These are phyloP conservation scores for Andrena chrysosceles DNA, from an alignment of 2,888 invertebrate species.

Conservation along the genomic window DNA sequence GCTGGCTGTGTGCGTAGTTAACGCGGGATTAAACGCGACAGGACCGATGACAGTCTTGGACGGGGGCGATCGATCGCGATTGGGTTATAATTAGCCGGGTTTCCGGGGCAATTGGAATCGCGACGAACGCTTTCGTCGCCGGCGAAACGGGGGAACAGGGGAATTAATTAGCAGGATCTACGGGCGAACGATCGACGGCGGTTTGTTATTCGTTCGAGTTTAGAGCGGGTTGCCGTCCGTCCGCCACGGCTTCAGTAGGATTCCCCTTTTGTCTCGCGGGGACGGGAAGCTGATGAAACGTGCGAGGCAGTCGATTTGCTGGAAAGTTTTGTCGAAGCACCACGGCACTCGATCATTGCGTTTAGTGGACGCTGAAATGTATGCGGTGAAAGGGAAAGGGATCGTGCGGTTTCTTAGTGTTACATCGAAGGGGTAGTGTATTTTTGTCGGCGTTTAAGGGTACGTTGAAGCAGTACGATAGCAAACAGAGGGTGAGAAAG, in stretches of 20 bases:
- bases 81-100: conserved; percentile 14
- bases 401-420: too few species aligned
- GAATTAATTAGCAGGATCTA: conserved; percentile 27
- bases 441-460: too few species aligned
- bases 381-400: background rate
- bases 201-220: background rate
- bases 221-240: background rate
- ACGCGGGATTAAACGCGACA: conserved; percentile 33
- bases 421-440: too few species aligned
- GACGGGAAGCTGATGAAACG: background rate
- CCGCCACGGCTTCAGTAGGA: background rate
- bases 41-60: conserved; percentile 32
- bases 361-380: background rate
- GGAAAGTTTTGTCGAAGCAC: background rate
- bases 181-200: background rate
- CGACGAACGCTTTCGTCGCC: background rate
- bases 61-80: conserved; percentile 32
- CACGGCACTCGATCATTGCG: background rate
- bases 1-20: conserved; percentile 11
- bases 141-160: background rate
- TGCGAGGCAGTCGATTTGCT: background rate
- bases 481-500: too few species aligned
- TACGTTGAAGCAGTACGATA: too few species aligned
- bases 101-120: conserved; percentile 7
- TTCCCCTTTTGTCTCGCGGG: background rate